These are phyloP conservation scores for Pandemis corylana DNA, from an alignment of 2,888 invertebrate genomes.

Conservation along the genomic window DNA sequence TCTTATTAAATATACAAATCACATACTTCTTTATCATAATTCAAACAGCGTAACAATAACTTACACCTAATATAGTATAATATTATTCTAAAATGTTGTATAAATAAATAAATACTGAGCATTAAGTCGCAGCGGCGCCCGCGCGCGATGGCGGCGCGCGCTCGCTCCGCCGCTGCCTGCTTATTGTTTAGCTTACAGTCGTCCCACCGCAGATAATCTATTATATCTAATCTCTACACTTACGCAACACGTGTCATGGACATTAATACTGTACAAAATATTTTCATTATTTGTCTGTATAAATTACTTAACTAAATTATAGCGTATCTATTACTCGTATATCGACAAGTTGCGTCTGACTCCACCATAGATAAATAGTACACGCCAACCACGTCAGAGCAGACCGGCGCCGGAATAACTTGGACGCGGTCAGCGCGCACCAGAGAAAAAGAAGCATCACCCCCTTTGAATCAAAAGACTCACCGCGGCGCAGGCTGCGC, in stretches of 20 bases:
- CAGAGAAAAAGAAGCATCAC: too few relatives aligned
- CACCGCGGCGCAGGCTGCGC: too few relatives aligned
- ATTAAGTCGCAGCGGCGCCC: constrained; percentile 47
- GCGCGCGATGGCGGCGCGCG: too few relatives aligned
- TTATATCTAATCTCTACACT: constrained; percentile 9
- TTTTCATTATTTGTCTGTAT: constrained; percentile 51
- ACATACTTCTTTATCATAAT: constrained; percentile 23
- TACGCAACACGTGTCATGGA: constrained; percentile 44
- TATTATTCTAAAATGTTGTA: constrained; percentile 41
- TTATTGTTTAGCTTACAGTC: too few relatives aligned
- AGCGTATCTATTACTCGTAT: constrained; percentile 27
- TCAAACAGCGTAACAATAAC: constrained; percentile 35
- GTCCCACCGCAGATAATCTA: neutral
- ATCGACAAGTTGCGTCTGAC: constrained; percentile 7
- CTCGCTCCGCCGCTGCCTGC: too few relatives aligned
- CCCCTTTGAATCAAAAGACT: too few relatives aligned
- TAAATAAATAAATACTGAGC: constrained; percentile 48
- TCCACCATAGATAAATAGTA: too few relatives aligned
- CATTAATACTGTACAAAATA: constrained; percentile 68
- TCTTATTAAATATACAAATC: constrained; percentile 6
- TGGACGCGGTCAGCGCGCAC: too few relatives aligned
- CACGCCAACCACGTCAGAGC: too few relatives aligned
- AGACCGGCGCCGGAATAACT: too few relatives aligned
- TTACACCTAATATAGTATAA: constrained; percentile 19
- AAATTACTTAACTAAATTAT: constrained; percentile 20